Evolutionary conservation across 2,888 invertebrate genomes (phyloP), one percentile per base, ranked within the genome.

Genomic region (Augiades crinisus): DNA sequence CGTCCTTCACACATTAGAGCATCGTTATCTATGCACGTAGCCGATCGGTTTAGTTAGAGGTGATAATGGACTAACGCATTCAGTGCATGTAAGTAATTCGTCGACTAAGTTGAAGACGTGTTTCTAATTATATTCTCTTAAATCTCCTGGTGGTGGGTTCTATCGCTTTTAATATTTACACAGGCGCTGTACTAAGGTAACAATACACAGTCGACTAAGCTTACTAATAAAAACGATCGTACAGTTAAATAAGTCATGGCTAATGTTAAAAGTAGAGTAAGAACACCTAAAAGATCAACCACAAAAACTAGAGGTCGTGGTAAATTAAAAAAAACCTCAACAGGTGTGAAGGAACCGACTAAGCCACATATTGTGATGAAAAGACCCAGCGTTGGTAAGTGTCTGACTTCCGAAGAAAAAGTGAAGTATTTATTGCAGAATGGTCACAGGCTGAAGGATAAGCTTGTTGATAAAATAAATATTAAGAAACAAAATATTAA

Each of bases 1-100:
- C 71, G 87, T 84, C 88, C 88, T 88, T 88, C 88, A 84, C 82
- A 82, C 82, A 81, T 85, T 83, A 81, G 75, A 78, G 72, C 68
- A 79, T 81, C 76, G 72, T 78, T 86, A 83, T 81, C 78, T 84
- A 80, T 83, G 83, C 82, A 84, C 80, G 74, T 75, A 78, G 78
- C 81, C 73, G 74, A 73, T 73, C 73, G 68, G 73, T 77, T 76
- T 73, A 70, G 72, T 75, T 77, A 73, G 76, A 81, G 82, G 82
- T 79, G 84, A 86, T 86, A 86, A 87, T 75, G 78, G 75, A 75
- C 75, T 82, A 81, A 83, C 77, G 75, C 68, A 71, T 66, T 70
- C 74, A 77, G 70, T 78, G 80, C 84, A 86, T 77, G 86, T 86
- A 84, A 82, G 85, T 86, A 84, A 70, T 63, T 66, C 68, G 67